Base-by-base conservation (phyloP, 2,797 vertebrate genomes). In the Sphenopsis melanotis region DNA sequence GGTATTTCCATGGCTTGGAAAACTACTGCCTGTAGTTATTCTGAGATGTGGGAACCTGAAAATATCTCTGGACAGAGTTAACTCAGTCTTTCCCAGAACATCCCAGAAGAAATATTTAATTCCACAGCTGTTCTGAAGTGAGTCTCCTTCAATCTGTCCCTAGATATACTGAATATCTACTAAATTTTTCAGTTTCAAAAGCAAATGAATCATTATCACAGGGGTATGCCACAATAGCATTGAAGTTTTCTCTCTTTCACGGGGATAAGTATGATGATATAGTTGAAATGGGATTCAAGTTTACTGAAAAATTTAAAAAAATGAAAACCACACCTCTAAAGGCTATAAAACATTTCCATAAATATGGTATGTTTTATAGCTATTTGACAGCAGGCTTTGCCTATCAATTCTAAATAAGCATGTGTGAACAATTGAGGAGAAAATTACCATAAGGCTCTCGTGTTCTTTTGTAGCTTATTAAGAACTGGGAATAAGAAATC, bases 381-480 rank as follows among this genome's bases (percentile, higher is more conserved):
- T 13, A 22, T 46, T 46, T 46, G 22, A 46, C 44, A 46, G 9
- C 44, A 46, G 9, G 2, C 12, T 87, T 87, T 90, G 2, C 19
- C 46, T 76, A 14, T 72, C 23, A 63, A 7, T 76, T 29, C 22
- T 90, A 74, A 82, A 75, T 55, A 70, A 81, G 55, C 2, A 13
- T 1, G 0, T 23, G 15, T 68, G 36, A 17, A 23, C 39, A 30
- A n/a, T 24, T 37, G 2, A 37, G 30, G 11, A 15, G 5, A 4
- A 71, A 65, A 81, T 56, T 47, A 21, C 20, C 0, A 0, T 32
- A 24, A 26, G 12, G 5, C 18, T 11, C 17, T 8, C 9, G 21
- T 2, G 1, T 78, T 63, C 6, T 69, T 66, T 36, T 42, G 37
- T 36, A 36, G 6, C 13, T 50, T 88, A 29, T 44, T 77, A 61